Conservation (phyloP, 2,888 invertebrate species). For the Troides aeacus region DNA sequence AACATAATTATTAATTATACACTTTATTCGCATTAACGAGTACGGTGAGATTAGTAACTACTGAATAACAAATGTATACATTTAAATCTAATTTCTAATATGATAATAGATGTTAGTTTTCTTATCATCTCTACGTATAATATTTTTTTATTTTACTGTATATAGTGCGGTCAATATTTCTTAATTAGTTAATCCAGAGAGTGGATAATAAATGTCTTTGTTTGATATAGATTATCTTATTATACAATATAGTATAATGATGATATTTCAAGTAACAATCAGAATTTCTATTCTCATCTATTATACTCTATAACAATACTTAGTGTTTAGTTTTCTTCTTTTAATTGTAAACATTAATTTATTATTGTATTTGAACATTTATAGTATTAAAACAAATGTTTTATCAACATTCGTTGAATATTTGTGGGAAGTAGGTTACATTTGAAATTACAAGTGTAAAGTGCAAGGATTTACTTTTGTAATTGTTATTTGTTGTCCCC, state of each 20-base stretch:
- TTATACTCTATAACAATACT: too few relatives aligned
- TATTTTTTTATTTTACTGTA: too few relatives aligned
- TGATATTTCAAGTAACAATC: too few relatives aligned
- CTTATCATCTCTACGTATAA: too few relatives aligned
- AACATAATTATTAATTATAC: conserved; percentile 6
- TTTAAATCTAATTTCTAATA: too few relatives aligned
- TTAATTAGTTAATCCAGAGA: too few relatives aligned
- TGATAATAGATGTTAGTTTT: too few relatives aligned
- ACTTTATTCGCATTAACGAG: neutral
- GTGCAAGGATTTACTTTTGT: neutral
- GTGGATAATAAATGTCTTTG: too few relatives aligned
- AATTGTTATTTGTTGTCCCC: neutral
- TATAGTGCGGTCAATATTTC: too few relatives aligned
- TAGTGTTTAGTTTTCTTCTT: neutral
- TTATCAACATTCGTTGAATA: neutral
- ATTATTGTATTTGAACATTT: neutral
- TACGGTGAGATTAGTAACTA: neutral
- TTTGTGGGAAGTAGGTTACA: neutral
- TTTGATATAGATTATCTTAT: too few relatives aligned
- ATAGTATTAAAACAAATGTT: neutral
- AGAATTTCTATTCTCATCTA: too few relatives aligned
- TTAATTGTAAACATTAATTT: neutral
- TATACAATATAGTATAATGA: too few relatives aligned
- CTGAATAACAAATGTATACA: neutral
- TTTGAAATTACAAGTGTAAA: neutral